A percentile compares a stretch with the other conserved stretches of the same genome.
Evolutionary conservation across 2,888 invertebrate genomes (phyloP).

Genomic region (Drosophila ochracea): DNA sequence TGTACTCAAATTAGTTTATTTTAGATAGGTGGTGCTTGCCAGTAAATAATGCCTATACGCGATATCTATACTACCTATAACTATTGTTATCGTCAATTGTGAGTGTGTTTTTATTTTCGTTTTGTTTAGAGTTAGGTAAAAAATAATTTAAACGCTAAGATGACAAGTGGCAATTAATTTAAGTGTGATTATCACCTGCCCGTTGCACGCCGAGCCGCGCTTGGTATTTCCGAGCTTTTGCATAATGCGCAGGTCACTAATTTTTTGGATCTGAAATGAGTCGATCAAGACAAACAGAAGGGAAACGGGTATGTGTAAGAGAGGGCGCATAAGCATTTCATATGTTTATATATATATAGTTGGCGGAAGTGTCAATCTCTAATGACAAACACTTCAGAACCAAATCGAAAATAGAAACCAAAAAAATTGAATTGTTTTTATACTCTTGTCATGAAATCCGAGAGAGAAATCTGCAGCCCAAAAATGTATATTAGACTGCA

Average conservation of each 20-base stretch:
- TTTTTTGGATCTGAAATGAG: conserved; percentile 71
- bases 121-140: conserved; percentile 63
- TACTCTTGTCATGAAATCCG: neutral
- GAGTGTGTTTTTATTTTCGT: conserved; percentile 23
- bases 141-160: conserved; percentile 80
- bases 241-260: conserved; percentile 64
- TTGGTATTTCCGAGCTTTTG: conserved; percentile 71
- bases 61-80: conserved; percentile 30
- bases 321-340: conserved; percentile 59
- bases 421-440: neutral
- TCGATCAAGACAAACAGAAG: conserved; percentile 8
- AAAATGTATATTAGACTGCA: neutral
- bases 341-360: conserved; percentile 1
- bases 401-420: neutral
- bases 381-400: conserved; percentile 24
- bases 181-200: conserved; percentile 80
- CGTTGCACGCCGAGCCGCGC: conserved; percentile 59
- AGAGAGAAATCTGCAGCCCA: neutral
- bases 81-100: conserved; percentile 28
- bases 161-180: conserved; percentile 81
- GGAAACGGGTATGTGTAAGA: conserved; percentile 6
- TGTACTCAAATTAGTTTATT: conserved; percentile 55
- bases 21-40: conserved; percentile 17
- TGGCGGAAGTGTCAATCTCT: conserved; percentile 28
- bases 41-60: conserved; percentile 34